Conservation (phyloP, 2,113 vertebrate species). For the Brachypodius melanocephalos region DNA sequence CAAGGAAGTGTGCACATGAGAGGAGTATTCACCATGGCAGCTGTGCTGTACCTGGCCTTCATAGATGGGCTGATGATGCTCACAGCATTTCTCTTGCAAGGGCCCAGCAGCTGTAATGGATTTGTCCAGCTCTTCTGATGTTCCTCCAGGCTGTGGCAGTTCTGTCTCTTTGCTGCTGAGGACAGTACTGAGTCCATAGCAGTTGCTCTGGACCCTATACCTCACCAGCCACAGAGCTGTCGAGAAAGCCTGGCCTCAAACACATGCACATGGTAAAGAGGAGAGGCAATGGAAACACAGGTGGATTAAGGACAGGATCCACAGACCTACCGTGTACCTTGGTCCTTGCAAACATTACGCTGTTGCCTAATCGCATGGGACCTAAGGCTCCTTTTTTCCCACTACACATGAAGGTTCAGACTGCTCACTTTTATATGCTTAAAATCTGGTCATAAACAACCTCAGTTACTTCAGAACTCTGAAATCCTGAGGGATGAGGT, state of each 20-base stretch:
- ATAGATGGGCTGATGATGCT: neutral
- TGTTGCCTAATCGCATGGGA: rapidly evolving
- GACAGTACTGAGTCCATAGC: neutral
- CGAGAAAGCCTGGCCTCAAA: neutral
- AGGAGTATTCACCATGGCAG: rapidly evolving
- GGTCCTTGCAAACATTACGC: neutral
- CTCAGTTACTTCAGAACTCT: neutral
- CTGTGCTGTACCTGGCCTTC: no score
- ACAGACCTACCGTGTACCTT: neutral
- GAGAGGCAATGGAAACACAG: neutral
- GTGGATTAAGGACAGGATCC: neutral
- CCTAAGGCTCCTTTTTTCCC: neutral
- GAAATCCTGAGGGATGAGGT: neutral
- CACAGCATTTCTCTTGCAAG: neutral
- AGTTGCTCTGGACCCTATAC: neutral
- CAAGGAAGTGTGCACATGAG: neutral
- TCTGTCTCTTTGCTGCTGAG: neutral
- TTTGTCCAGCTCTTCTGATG: neutral
- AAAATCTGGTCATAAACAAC: neutral
- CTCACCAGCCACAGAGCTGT: neutral
- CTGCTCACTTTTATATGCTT: neutral
- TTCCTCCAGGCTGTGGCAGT: neutral
- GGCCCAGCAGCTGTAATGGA: rapidly evolving
- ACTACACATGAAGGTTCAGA: neutral
- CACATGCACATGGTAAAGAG: neutral